These are phyloP conservation scores for Colaptes auratus DNA, from an alignment of 2,113 vertebrate species.

Conservation along the genomic window DNA sequence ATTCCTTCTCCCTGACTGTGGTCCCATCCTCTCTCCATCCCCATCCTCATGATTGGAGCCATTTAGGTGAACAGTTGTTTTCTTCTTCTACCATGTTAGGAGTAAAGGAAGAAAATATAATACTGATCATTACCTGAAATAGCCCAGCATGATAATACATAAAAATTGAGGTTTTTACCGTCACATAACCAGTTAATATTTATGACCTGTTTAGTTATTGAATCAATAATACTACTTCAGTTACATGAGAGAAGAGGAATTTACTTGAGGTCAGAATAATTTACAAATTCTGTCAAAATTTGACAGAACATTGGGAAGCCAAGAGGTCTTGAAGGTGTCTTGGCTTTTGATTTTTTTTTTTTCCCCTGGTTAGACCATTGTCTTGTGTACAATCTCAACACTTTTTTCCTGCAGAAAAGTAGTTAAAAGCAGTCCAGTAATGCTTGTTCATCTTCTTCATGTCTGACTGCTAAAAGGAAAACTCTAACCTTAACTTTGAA, in stretches of 20 bases:
- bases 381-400: not conserved
- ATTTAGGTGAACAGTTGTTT: not conserved
- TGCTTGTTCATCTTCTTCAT: not conserved
- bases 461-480: not conserved
- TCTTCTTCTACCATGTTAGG: not conserved
- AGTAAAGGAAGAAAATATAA: not conserved
- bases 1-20: not conserved
- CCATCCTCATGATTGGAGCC: not conserved
- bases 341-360: not conserved
- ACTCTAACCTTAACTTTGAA: not conserved
- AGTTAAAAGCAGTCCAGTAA: not conserved
- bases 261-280: not conserved
- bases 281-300: not conserved
- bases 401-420: not conserved
- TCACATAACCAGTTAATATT: not conserved
- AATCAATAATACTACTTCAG: not conserved
- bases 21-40: not conserved
- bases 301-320: not conserved
- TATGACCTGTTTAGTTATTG: not conserved
- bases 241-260: not conserved
- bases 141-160: not conserved
- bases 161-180: not conserved
- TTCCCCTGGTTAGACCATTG: not conserved
- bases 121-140: not conserved
- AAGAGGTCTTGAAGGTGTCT: not conserved